phyloP scores from a whole-genome alignment of 2,888 invertebrate genomes.

The Lithosia quadra region DNA sequence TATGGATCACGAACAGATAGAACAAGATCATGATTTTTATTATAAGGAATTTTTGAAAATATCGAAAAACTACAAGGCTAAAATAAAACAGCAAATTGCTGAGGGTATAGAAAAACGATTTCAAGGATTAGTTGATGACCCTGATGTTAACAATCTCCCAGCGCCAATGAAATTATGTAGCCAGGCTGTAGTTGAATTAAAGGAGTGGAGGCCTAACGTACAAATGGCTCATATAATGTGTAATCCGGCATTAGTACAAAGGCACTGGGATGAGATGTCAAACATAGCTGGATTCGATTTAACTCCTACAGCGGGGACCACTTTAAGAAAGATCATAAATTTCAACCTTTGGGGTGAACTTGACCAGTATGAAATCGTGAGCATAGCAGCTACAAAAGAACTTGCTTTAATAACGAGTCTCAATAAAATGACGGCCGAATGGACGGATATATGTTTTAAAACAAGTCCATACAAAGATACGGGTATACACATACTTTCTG shows the following conservation, averaged over 20 bases:
- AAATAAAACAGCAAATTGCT: slow-evolving; percentile 91
- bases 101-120: slow-evolving; percentile 89
- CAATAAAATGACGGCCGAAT: slow-evolving; percentile 93
- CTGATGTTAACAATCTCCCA: slow-evolving; percentile 92
- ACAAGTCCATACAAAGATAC: slow-evolving; percentile 91
- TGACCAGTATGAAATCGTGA: slow-evolving; percentile 93
- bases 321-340: slow-evolving; percentile 92
- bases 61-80: slow-evolving; percentile 92
- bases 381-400: slow-evolving; percentile 94
- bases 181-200: slow-evolving; percentile 88
- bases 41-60: slow-evolving; percentile 92
- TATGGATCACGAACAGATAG: slow-evolving; percentile 92
- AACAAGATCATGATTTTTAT: slow-evolving; percentile 92
- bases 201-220: slow-evolving; percentile 92
- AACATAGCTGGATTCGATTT: slow-evolving; percentile 93
- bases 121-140: slow-evolving; percentile 90
- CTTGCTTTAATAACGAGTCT: slow-evolving; percentile 90
- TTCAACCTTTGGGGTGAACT: slow-evolving; percentile 90
- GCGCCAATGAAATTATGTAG: slow-evolving; percentile 93
- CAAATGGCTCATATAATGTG: slow-evolving; percentile 96
- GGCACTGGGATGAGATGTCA: slow-evolving; percentile 96
- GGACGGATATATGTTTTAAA: slow-evolving; percentile 91
- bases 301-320: slow-evolving; percentile 94
- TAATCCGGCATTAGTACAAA: slow-evolving; percentile 92
- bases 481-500: slow-evolving; percentile 90